Conservation (phyloP, 2,888 invertebrate genomes). For the Drosophila siamana region DNA sequence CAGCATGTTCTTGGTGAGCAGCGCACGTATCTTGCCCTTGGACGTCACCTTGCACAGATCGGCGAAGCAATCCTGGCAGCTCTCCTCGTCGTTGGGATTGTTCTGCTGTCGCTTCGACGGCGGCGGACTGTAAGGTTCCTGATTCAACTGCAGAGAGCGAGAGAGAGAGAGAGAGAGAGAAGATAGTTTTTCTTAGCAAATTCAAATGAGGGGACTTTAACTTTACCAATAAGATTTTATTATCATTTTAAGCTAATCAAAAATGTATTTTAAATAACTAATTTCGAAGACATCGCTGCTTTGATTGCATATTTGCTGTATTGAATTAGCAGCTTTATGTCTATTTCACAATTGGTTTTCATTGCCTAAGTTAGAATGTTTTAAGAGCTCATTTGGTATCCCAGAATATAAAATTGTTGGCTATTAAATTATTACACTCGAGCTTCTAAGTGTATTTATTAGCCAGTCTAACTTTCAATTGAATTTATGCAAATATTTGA, state of each 20-base stretch:
- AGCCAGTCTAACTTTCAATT: too few relatives aligned
- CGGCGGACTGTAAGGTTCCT: conserved; percentile 82
- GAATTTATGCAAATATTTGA: too few relatives aligned
- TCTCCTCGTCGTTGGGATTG: conserved; percentile 81
- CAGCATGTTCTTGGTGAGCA: conserved; percentile 94
- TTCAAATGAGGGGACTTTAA: background rate
- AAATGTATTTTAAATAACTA: too few relatives aligned
- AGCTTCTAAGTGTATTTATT: too few relatives aligned
- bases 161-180: background rate
- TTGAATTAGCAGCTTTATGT: too few relatives aligned
- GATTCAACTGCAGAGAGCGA: conserved; percentile 76
- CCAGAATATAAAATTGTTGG: too few relatives aligned
- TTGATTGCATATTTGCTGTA: too few relatives aligned
- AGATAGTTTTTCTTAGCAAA: background rate
- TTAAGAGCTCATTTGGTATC: too few relatives aligned
- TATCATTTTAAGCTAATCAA: background rate
- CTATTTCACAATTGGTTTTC: too few relatives aligned
- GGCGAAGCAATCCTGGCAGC: conserved; percentile 82
- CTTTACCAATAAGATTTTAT: background rate
- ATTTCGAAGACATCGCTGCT: too few relatives aligned
- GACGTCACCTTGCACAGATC: conserved; percentile 87
- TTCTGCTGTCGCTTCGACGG: conserved; percentile 76
- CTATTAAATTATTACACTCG: too few relatives aligned
- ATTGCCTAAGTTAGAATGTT: too few relatives aligned
- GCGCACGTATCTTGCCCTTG: conserved; percentile 93